These are phyloP conservation scores for Antigone vipio DNA, from an alignment of 2,113 vertebrate genomes.

Conservation along the genomic window DNA sequence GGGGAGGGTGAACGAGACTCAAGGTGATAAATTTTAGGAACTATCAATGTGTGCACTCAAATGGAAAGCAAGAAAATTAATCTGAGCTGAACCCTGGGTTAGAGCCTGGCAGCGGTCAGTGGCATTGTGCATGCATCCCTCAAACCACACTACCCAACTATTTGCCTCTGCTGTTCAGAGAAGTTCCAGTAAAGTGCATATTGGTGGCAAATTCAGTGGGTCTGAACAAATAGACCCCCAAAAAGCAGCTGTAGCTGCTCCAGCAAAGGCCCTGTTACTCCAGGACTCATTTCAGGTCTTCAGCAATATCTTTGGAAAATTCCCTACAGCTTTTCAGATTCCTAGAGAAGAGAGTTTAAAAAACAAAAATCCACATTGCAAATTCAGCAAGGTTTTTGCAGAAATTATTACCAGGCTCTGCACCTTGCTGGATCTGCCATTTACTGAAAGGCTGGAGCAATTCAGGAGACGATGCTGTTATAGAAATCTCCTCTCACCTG, in stretches of 20 bases:
- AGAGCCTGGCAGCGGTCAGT: neutral
- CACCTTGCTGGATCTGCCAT: neutral
- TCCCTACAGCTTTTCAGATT: neutral
- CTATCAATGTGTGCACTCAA: neutral
- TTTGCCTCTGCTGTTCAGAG: neutral
- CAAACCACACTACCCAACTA: neutral
- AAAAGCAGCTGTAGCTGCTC: neutral
- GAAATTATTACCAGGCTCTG: neutral
- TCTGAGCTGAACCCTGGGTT: neutral
- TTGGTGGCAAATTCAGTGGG: neutral
- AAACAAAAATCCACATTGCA: neutral
- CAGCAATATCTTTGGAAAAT: neutral
- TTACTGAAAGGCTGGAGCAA: neutral
- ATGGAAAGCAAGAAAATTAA: neutral
- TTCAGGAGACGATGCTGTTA: neutral
- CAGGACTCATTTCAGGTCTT: neutral
- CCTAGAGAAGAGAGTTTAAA: neutral
- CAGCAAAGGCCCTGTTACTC: neutral
- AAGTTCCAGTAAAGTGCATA: neutral
- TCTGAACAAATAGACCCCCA: neutral
- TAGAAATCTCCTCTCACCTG: neutral
- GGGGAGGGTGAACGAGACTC: neutral
- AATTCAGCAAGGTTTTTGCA: neutral
- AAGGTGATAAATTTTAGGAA: neutral
- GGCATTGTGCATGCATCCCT: neutral